Percentiles rank a stretch among this genome's conserved stretches.
Evolutionary conservation across 2,113 vertebrate genomes (phyloP).

Genomic region (Pachypanchax playfairii): DNA sequence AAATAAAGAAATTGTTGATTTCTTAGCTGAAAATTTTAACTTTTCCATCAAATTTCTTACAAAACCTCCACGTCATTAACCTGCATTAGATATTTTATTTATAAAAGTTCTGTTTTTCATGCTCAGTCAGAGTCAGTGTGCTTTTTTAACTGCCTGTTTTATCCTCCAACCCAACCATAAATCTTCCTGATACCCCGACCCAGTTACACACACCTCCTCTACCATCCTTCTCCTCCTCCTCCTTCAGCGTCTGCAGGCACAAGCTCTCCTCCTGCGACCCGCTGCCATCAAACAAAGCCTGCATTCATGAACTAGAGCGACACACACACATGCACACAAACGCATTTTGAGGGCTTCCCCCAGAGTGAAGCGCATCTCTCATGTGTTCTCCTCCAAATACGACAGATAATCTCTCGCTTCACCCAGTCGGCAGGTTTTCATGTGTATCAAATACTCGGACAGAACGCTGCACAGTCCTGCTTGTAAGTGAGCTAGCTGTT

Average conservation of each 20-base stretch:
- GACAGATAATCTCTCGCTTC: constrained; percentile 29
- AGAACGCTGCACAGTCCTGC: constrained; percentile 10
- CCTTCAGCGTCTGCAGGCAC: constrained; percentile 44
- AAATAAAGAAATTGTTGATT: neutral
- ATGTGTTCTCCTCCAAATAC: constrained; percentile 8
- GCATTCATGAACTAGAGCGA: constrained; percentile 64
- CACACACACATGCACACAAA: constrained; percentile 48
- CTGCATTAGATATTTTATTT: no score
- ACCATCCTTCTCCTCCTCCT: constrained; percentile 29
- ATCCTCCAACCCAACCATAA: constrained; percentile 53
- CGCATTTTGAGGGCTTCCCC: constrained; percentile 59
- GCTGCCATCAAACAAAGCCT: constrained; percentile 77
- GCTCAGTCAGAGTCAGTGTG: constrained; percentile 25
- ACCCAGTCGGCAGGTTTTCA: constrained; percentile 35
- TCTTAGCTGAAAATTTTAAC: no score
- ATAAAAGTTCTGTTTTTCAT: constrained; percentile 15
- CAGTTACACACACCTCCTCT: constrained; percentile 47
- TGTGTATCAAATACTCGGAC: constrained; percentile 33
- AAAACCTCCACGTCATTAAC: no score
- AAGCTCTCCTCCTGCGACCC: constrained; percentile 68
- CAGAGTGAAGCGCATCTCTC: constrained; percentile 48
- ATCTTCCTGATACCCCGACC: constrained; percentile 62
- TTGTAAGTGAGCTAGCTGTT: constrained; percentile 38
- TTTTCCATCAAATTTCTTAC: no score
- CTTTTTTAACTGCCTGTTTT: constrained; percentile 47